Percentiles rank a stretch among this genome's conserved stretches.
phyloP scores from a whole-genome alignment of 2,888 invertebrate species.

The Drepana falcataria region DNA sequence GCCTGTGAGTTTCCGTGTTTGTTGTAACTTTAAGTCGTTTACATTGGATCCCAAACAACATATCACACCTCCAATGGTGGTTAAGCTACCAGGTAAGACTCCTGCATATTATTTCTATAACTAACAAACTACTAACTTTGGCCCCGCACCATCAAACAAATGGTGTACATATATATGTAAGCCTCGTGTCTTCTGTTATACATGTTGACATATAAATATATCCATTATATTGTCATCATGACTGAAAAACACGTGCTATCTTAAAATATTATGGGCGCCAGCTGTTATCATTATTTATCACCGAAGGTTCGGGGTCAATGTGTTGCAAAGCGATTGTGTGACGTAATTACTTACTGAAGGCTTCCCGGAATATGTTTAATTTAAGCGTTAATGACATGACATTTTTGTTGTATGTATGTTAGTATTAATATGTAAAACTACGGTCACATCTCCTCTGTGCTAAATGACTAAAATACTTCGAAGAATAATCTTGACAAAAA shows the following conservation, averaged over 20 bases:
- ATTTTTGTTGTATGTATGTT: not conserved
- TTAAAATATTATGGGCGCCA: slow-evolving; percentile 43
- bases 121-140: not conserved
- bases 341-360: slow-evolving; percentile 19
- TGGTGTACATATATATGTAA: too few species aligned
- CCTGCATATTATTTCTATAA: slow-evolving; percentile 3
- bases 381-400: not conserved
- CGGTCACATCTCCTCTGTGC: too few species aligned
- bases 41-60: slow-evolving; percentile 76
- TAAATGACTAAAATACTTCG: too few species aligned
- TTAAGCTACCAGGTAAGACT: slow-evolving; percentile 72
- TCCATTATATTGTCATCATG: not conserved
- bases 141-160: not conserved
- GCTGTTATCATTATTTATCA: slow-evolving; percentile 43
- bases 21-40: slow-evolving; percentile 59
- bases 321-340: slow-evolving; percentile 29
- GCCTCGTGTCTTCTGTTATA: not conserved
- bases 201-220: too few species aligned
- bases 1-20: slow-evolving; percentile 71
- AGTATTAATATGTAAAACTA: too few species aligned
- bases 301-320: slow-evolving; percentile 36
- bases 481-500: too few species aligned
- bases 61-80: slow-evolving; percentile 74
- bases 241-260: slow-evolving; percentile 27
- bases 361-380: not conserved